Evolutionary conservation across 2,113 vertebrate genomes (phyloP).

Genomic region (Corythornis madagascariensis): DNA sequence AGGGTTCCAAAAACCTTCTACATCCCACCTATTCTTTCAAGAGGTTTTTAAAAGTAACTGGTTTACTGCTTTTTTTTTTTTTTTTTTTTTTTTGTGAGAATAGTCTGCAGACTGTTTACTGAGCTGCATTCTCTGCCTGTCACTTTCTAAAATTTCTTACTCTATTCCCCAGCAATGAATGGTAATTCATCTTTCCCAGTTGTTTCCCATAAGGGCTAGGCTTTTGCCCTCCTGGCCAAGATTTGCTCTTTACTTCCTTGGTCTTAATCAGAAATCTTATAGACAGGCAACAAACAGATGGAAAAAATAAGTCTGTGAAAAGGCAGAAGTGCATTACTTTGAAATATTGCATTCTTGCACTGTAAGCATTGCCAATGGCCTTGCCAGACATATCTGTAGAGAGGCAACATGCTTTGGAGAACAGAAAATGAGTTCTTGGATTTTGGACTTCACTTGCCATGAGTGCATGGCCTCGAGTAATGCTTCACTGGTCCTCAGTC

Average conservation of each 20-base stretch:
- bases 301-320: conserved; percentile 38
- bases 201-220: conserved; percentile 27
- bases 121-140: neutral
- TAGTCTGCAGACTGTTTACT: neutral
- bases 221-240: conserved; percentile 17
- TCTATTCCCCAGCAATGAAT: neutral
- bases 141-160: conserved; percentile 30
- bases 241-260: conserved; percentile 37
- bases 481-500: neutral
- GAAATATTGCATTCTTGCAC: conserved; percentile 36
- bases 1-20: neutral
- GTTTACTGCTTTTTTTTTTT: neutral
- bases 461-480: neutral
- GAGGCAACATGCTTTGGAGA: neutral
- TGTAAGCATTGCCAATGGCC: neutral
- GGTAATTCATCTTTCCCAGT: neutral
- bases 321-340: neutral
- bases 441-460: conserved; percentile 22
- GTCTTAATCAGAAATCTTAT: conserved; percentile 31
- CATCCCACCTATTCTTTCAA: neutral
- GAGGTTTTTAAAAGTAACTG: neutral
- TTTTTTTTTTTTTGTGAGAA: neutral
- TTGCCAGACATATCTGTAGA: neutral
- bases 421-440: conserved; percentile 1
- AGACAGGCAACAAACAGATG: conserved; percentile 35